Percentiles rank a stretch among this genome's conserved stretches.
Evolutionary conservation across 2,113 vertebrate species (phyloP).

Genomic region (Tachuris rubrigastra): DNA sequence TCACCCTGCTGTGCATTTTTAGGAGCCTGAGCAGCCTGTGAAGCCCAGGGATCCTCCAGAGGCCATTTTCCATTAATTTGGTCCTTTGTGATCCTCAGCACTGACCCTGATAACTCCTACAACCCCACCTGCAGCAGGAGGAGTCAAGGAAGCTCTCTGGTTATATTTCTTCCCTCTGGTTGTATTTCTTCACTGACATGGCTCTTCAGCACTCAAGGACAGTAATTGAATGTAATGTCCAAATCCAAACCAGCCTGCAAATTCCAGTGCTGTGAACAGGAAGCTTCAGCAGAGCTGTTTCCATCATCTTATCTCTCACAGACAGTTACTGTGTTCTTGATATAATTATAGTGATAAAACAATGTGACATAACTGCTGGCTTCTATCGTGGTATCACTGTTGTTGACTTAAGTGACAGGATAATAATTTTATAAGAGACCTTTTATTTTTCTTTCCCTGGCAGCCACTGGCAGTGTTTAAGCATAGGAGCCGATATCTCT

Average conservation of each 20-base stretch:
- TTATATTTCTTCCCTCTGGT: constrained; percentile 21
- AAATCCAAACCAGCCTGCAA: constrained; percentile 69
- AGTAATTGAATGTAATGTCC: constrained; percentile 70
- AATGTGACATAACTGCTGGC: constrained; percentile 72
- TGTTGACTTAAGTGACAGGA: constrained; percentile 78
- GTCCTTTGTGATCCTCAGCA: neutral
- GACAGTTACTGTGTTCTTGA: constrained; percentile 78
- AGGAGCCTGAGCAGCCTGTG: neutral
- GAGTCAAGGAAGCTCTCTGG: neutral
- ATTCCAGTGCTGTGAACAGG: constrained; percentile 64
- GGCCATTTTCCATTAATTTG: neutral
- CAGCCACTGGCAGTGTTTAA: constrained; percentile 50
- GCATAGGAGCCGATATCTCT: constrained; percentile 11
- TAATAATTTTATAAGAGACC: constrained; percentile 76
- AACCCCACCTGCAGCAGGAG: neutral
- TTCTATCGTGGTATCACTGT: constrained; percentile 69
- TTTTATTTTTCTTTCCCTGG: constrained; percentile 70
- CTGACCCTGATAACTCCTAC: neutral
- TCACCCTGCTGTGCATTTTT: neutral
- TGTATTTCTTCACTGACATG: constrained; percentile 32
- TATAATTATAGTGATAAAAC: constrained; percentile 82
- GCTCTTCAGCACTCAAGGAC: constrained; percentile 60
- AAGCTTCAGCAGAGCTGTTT: constrained; percentile 64
- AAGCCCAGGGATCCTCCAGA: neutral
- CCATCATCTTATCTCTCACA: constrained; percentile 76